Conservation (phyloP, 2,888 invertebrate genomes). For the Metacarcinus magister region DNA sequence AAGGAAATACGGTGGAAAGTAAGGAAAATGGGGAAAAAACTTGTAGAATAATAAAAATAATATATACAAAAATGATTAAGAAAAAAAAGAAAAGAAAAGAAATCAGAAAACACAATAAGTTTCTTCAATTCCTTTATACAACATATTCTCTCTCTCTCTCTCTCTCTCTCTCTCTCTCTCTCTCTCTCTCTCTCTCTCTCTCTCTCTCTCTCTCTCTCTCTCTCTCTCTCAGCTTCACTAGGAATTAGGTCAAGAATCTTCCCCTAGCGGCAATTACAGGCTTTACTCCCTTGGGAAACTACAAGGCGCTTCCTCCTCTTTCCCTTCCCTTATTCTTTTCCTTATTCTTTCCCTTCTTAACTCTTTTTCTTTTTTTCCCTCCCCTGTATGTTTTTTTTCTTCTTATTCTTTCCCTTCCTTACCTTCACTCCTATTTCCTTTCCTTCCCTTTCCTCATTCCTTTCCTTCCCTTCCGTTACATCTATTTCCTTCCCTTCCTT, state of each 20-base stretch:
- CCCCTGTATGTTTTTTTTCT: too few species aligned
- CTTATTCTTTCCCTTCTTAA: background rate
- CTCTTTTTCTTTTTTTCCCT: background rate
- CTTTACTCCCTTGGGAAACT: conserved; percentile 47
- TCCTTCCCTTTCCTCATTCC: background rate
- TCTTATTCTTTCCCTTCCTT: too few species aligned
- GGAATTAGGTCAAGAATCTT: conserved; percentile 61
- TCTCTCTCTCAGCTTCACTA: conserved; percentile 3
- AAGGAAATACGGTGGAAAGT: background rate
- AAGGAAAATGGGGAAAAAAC: background rate
- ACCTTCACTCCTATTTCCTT: background rate
- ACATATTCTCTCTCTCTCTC: background rate
- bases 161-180: conserved; percentile 26
- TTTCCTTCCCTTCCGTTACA: background rate
- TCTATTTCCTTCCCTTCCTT: background rate
- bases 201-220: background rate
- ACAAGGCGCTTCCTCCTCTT: background rate
- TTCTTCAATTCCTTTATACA: background rate
- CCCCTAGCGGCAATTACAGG: conserved; percentile 50
- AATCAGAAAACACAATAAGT: background rate
- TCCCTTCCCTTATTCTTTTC: background rate
- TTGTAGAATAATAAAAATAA: background rate
- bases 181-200: conserved; percentile 34
- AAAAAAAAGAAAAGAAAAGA: background rate
- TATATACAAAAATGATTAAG: background rate